Evolutionary conservation across 2,113 vertebrate species (phyloP), one percentile per base, ranked within the genome.

Genomic region (Rhynchopsitta pachyrhyncha): DNA sequence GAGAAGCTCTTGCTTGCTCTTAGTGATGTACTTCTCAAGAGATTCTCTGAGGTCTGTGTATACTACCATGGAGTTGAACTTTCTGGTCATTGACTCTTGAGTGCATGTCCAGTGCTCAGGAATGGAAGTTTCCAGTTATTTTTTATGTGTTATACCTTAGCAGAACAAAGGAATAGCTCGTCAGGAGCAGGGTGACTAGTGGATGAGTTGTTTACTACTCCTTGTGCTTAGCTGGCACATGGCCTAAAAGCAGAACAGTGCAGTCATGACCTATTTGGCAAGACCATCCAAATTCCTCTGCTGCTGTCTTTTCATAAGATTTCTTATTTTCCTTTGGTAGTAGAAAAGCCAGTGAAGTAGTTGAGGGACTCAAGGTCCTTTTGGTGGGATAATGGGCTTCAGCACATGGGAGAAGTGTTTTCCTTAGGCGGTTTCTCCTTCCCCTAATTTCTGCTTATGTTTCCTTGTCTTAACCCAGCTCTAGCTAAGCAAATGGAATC

Each of bases 191-290:
- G 0, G 10, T n/a, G 27, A 9, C 42, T 86, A 22, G n/a, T 1
- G 3, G 24, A n/a, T n/a, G 27, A 87, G n/a, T 46, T 59, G 64
- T 96, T 93, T 89, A 76, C 66, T 91, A n/a, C 28, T 88, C 27
- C 11, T 2, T 27, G 37, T 82, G 67, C 66, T 75, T 49, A 75
- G 37, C 55, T 92, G 82, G 76, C 68, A 80, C 4, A 0, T 50
- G 62, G 52, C 66, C 37, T 80, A 90, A 3, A 82, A 82, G 41
- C 80, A 53, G 77, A 84, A 78, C n/a, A 69, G 70, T 27, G 13
- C 44, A 44, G 50, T 60, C 22, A 10, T 91, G 95, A 88, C 78
- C 91, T 75, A 79, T 92, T 95, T 95, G 95, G 93, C 86, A 79
- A 69, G 47, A 67, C 59, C 14, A 29, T 78, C 35, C 33, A 19